Base-by-base conservation (phyloP, 2,888 invertebrate species). In the Drosophila ustulata region DNA sequence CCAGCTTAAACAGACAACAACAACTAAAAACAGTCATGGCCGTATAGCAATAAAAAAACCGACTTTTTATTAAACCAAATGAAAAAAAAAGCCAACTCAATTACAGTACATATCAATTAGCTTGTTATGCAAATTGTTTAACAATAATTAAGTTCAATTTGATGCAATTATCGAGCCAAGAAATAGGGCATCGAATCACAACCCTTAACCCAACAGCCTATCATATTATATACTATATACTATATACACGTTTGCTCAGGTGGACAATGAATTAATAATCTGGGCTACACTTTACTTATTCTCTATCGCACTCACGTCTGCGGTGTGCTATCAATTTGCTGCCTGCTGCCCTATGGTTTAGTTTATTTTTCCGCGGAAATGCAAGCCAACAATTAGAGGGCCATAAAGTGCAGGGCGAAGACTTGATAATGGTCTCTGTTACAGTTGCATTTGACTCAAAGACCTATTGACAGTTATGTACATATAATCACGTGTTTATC, bases 401-500 rank as follows among this genome's bases (percentile, higher is more conserved):
- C 55, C 55, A 51, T 67, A 72, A 67, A 72, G 25, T 52, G 43
- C 26, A 13, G 23, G 53, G 11, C 13, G 18, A 50, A 37, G 18
- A 11, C 7, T 25, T 65, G 61, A 61, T 52, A 45, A 45, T 45
- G 45, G 45, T 26, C 9, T 39, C 55, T 51, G 53, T 41, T 41
- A 39, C 64, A 58, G 43, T 58, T 69, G 67, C 71, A 65, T 43
- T 58, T 30, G 28, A 13, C 34, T 47, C 47, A 32, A 25, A 28
- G 53, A 76, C 50, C 67, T 50, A 78, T 64, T 57, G 73, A 45
- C 66, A 68, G 74, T 68, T 71, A 65, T 73, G 72, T 75, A 80
- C 82, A 82, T 73, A 70, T 61, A 86, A 76, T 83, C 83, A 83
- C 83, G 87, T 83, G 83, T 83, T 86, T 77, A 86, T 86, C 83